Evolutionary conservation across 2,797 vertebrate species (phyloP).

Genomic region (Anniella stebbinsi): DNA sequence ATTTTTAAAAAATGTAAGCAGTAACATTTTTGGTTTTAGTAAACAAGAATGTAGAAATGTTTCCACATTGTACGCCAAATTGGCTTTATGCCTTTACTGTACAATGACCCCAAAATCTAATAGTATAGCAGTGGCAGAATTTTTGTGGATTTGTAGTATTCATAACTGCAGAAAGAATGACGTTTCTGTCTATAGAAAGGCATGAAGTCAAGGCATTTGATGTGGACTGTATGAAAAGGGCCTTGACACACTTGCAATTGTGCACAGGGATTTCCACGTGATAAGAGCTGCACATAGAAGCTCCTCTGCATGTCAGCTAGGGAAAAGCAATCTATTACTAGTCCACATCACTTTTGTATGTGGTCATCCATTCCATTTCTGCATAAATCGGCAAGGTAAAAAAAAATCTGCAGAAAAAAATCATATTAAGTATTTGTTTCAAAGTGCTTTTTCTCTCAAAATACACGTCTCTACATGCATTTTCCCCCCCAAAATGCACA

Average conservation of each 20-base stretch:
- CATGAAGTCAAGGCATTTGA: slow-evolving; percentile 22
- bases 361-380: neutral
- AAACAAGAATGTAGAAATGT: neutral
- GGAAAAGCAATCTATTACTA: neutral
- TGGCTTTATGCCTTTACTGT: neutral
- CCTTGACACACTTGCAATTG: no score
- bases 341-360: neutral
- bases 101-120: neutral
- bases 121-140: neutral
- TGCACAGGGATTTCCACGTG: neutral
- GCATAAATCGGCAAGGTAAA: neutral
- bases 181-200: neutral
- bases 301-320: no score
- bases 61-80: neutral
- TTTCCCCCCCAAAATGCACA: neutral
- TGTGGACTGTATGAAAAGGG: neutral
- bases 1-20: no score
- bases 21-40: no score
- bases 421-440: neutral
- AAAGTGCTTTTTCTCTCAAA: neutral
- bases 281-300: neutral
- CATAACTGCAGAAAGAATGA: neutral
- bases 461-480: neutral
- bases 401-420: neutral
- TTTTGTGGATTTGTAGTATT: neutral